Evolutionary conservation across 1,140 invertebrate genomes (phyloP).

Genomic region (Camponotus pennsylvanicus): DNA sequence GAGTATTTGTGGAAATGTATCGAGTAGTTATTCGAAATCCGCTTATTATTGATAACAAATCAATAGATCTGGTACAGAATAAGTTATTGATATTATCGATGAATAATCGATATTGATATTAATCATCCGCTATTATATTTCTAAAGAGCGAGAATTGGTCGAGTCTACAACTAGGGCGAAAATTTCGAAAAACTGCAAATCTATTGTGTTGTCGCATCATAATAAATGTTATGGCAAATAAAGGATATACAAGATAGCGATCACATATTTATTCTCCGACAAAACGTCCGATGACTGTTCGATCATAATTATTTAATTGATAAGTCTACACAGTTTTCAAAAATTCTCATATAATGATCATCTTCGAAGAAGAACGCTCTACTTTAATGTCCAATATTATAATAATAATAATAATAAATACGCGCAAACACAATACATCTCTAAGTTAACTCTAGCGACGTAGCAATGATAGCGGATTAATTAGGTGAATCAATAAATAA

Average conservation of each 20-base stretch:
- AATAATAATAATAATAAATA: neutral
- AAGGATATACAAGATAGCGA: slow-evolving; percentile 45
- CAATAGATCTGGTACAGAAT: slow-evolving; percentile 48
- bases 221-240: slow-evolving; percentile 57
- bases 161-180: neutral
- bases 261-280: slow-evolving; percentile 10
- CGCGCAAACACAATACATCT: neutral
- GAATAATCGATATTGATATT: slow-evolving; percentile 39
- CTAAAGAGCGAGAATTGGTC: neutral
- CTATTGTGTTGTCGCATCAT: slow-evolving; percentile 30
- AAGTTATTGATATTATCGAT: slow-evolving; percentile 49
- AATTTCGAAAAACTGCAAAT: slow-evolving; percentile 28
- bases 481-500: slow-evolving; percentile 1
- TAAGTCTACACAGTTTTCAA: neutral
- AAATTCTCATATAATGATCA: neutral
- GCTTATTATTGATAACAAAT: slow-evolving; percentile 42
- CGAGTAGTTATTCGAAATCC: slow-evolving; percentile 37
- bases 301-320: slow-evolving; percentile 9
- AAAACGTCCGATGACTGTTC: neutral
- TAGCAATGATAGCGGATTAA: neutral
- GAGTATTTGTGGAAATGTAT: slow-evolving; percentile 31
- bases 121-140: slow-evolving; percentile 17
- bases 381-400: neutral
- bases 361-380: neutral
- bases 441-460: neutral